Percentiles rank a stretch among this genome's conserved stretches.
phyloP scores from a whole-genome alignment of 2,113 vertebrate genomes.

The Aramus guarauna region DNA sequence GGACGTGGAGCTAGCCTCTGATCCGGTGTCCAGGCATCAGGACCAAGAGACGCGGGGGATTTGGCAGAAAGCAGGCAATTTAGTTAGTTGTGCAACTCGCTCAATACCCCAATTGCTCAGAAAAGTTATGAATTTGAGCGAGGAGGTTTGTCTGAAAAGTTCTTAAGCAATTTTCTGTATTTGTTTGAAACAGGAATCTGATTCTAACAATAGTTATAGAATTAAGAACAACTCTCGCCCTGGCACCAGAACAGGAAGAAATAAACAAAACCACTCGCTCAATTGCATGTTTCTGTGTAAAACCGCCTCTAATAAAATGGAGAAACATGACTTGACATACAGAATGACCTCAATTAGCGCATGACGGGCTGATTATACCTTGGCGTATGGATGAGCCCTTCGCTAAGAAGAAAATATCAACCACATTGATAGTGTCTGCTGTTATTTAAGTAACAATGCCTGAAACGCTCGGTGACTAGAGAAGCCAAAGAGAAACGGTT shows the following conservation, averaged over 20 bases:
- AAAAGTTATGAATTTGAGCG: background rate
- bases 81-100: background rate
- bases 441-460: background rate
- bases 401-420: background rate
- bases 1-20: background rate
- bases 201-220: constrained; percentile 41
- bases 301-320: background rate
- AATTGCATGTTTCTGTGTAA: background rate
- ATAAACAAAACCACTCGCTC: constrained; percentile 18
- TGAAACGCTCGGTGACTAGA: background rate
- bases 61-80: background rate
- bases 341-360: background rate
- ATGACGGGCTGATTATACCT: background rate
- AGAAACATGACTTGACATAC: background rate
- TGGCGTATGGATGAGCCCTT: background rate
- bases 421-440: background rate
- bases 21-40: background rate
- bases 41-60: background rate
- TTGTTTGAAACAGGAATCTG: constrained; percentile 37
- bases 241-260: background rate
- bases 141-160: background rate
- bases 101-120: background rate
- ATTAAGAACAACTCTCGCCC: constrained; percentile 16
- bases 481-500: background rate
- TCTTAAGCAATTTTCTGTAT: constrained; percentile 17